Evolutionary conservation across 2,797 vertebrate genomes (phyloP).

Genomic region (Sciurus carolinensis): DNA sequence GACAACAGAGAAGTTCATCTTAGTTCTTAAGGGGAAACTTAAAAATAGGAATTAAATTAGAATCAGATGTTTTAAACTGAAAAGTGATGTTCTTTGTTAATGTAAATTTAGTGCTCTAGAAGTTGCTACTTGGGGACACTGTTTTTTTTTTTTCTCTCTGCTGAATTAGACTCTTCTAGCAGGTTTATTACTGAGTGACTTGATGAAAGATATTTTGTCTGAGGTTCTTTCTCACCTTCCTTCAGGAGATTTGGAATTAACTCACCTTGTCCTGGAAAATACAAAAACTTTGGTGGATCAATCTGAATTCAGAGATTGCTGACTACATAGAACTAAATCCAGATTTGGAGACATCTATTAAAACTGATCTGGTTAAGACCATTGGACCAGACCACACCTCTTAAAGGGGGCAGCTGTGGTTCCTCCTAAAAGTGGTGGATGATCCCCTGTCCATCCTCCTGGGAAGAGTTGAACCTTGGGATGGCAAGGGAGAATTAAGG

Average conservation of each 20-base stretch:
- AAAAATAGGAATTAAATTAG: conserved; percentile 36
- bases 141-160: conserved; percentile 44
- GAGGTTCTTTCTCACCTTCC: not conserved
- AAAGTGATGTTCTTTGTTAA: not conserved
- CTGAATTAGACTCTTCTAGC: not conserved
- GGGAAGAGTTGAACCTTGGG: not conserved
- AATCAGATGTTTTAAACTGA: conserved; percentile 54
- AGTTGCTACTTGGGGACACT: not conserved
- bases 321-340: not conserved
- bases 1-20: not conserved
- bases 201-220: not conserved
- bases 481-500: not conserved
- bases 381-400: not conserved
- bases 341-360: conserved; percentile 2
- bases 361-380: not conserved
- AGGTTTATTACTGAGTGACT: not conserved
- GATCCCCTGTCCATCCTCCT: not conserved
- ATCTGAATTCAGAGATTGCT: not conserved
- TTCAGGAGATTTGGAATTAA: not conserved
- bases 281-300: not conserved
- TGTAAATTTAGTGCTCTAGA: not conserved
- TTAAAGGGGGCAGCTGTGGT: not conserved
- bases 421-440: not conserved
- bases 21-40: conserved; percentile 40
- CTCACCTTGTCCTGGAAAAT: not conserved